Percentiles rank a stretch among this genome's conserved stretches.
Conservation (phyloP, 2,797 vertebrate genomes). For the Otolemur crassicaudatus region DNA sequence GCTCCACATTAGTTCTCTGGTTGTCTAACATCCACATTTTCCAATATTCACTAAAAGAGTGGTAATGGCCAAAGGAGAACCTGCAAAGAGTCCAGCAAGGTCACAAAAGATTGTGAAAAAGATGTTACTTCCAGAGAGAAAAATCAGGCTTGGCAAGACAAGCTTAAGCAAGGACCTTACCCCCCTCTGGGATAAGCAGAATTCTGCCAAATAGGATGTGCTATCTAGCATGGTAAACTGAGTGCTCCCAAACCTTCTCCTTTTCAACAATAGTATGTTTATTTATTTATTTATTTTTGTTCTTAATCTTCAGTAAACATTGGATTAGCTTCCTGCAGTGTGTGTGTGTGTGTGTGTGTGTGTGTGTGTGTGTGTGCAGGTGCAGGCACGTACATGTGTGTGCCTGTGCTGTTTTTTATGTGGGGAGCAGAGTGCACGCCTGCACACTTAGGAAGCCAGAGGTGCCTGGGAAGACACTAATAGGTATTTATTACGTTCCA, state of each 20-base stretch:
- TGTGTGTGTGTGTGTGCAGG: no score
- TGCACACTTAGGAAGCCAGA: not conserved
- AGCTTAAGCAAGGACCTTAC: not conserved
- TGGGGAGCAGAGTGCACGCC: not conserved
- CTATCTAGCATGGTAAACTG: not conserved
- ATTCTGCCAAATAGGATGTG: not conserved
- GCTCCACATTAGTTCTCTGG: not conserved
- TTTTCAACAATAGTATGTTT: not conserved
- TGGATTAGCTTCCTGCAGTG: not conserved
- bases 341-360: not conserved
- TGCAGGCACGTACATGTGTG: no score
- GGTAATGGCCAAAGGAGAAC: not conserved
- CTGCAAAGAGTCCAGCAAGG: rapidly evolving
- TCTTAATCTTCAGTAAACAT: not conserved
- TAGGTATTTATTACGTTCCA: not conserved
- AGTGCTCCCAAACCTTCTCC: not conserved
- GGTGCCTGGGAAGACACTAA: not conserved
- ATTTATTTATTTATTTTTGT: not conserved
- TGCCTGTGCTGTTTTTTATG: not conserved
- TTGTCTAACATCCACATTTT: not conserved
- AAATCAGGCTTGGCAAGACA: not conserved
- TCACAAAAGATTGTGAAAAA: not conserved
- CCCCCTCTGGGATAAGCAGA: not conserved
- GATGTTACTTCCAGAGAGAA: not conserved
- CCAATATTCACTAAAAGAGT: not conserved